Evolutionary conservation across 2,888 invertebrate genomes (phyloP).

Genomic region (Tryphoninae sp.): DNA sequence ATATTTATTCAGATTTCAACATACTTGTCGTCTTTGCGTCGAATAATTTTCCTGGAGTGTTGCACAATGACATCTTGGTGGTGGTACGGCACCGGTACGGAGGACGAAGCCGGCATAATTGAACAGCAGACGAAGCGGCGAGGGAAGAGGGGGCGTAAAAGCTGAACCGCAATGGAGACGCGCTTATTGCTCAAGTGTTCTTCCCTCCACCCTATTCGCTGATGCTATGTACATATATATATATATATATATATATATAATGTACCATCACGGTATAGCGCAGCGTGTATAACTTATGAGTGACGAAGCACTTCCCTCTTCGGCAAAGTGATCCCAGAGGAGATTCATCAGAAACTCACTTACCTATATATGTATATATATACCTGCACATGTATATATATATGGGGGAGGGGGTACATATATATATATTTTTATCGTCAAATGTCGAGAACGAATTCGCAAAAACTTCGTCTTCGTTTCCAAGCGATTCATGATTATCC

Average conservation of each 20-base stretch:
- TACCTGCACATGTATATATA: background rate
- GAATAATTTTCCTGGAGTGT: slow-evolving; percentile 6
- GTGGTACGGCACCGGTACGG: background rate
- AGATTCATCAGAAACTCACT: slow-evolving; percentile 45
- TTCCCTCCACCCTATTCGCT: slow-evolving; percentile 28
- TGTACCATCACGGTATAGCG: background rate
- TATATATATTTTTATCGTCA: background rate
- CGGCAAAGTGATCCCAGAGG: slow-evolving; percentile 42
- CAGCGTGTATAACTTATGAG: slow-evolving; percentile 54
- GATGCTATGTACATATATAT: background rate
- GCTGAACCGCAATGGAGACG: slow-evolving; percentile 43
- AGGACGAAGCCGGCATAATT: slow-evolving; percentile 36
- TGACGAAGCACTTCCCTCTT: slow-evolving; percentile 50
- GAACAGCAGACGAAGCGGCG: slow-evolving; percentile 28
- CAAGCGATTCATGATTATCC: no score
- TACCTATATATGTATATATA: background rate
- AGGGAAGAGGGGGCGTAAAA: slow-evolving; percentile 22
- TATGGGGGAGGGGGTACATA: background rate
- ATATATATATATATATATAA: no score
- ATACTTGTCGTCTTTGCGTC: background rate
- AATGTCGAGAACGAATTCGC: background rate
- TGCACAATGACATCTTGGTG: background rate
- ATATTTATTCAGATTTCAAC: background rate
- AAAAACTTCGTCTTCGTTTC: no score
- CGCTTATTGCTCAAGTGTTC: slow-evolving; percentile 47